Evolutionary conservation across 2,797 vertebrate species (phyloP).

Genomic region (Cuculus canorus): DNA sequence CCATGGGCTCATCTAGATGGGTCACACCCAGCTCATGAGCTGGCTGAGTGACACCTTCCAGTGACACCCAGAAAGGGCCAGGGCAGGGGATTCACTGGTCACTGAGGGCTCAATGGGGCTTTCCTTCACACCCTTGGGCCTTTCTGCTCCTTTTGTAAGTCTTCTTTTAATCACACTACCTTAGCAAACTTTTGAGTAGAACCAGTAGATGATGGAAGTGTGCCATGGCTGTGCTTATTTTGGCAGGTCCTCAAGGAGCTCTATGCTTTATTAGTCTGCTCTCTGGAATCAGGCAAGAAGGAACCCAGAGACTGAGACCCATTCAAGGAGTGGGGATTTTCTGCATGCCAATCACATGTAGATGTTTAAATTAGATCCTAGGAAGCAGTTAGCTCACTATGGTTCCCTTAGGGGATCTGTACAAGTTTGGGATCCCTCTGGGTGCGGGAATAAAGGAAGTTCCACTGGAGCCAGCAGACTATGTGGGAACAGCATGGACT

Average conservation of each 20-base stretch:
- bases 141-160: background rate
- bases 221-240: background rate
- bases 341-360: rapidly evolving
- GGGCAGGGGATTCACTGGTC: background rate
- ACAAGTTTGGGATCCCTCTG: background rate
- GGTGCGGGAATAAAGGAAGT: background rate
- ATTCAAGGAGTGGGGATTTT: background rate
- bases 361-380: background rate
- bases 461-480: background rate
- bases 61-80: background rate
- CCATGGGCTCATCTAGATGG: background rate
- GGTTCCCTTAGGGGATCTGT: background rate
- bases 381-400: background rate
- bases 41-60: background rate
- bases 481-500: background rate
- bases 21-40: background rate
- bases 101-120: rapidly evolving
- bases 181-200: background rate
- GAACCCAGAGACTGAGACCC: background rate
- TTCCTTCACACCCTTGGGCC: rapidly evolving
- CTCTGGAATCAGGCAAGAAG: background rate
- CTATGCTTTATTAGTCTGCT: background rate
- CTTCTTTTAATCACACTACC: background rate
- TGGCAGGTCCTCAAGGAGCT: background rate
- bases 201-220: background rate